Conservation (phyloP, 2,888 invertebrate species). For the Abrostola tripartita region DNA sequence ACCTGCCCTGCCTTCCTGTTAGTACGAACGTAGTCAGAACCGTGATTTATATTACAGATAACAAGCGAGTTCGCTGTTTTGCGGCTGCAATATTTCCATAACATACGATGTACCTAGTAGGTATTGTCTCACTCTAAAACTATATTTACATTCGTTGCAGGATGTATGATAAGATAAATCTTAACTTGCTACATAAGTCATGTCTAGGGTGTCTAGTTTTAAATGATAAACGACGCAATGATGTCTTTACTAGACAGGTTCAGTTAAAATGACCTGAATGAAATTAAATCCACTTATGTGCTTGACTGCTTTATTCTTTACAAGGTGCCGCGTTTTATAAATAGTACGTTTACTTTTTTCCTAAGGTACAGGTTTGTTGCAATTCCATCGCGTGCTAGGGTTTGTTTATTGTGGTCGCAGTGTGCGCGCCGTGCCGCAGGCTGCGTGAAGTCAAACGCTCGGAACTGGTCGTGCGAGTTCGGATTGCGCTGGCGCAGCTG, state of each 20-base stretch:
- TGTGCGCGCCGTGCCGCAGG: conserved; percentile 41
- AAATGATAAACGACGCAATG: conserved; percentile 25
- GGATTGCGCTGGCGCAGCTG: conserved; percentile 73
- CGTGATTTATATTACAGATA: conserved; percentile 51
- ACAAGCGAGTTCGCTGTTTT: conserved; percentile 32
- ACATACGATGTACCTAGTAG: conserved; percentile 12
- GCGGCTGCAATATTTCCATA: conserved; percentile 30
- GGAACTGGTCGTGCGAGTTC: conserved; percentile 81
- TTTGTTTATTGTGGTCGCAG: conserved; percentile 77
- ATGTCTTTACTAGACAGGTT: conserved; percentile 17
- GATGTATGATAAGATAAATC: conserved; percentile 30
- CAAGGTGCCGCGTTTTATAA: conserved; percentile 29
- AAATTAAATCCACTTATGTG: conserved; percentile 24
- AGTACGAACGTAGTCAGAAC: conserved; percentile 44
- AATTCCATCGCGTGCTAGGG: conserved; percentile 79
- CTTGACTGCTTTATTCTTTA: conserved; percentile 32
- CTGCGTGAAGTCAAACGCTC: conserved; percentile 50
- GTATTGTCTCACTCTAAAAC: conserved; percentile 22
- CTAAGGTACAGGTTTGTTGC: conserved; percentile 57
- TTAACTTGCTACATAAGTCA: conserved; percentile 9
- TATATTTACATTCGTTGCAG: conserved; percentile 8
- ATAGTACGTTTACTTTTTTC: conserved; percentile 30
- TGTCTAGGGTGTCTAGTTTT: conserved; percentile 17
- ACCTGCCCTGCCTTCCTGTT: conserved; percentile 59
- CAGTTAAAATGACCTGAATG: conserved; percentile 33